These are phyloP conservation scores for Melinaea marsaeus DNA, from an alignment of 2,888 invertebrate species.

Conservation along the genomic window DNA sequence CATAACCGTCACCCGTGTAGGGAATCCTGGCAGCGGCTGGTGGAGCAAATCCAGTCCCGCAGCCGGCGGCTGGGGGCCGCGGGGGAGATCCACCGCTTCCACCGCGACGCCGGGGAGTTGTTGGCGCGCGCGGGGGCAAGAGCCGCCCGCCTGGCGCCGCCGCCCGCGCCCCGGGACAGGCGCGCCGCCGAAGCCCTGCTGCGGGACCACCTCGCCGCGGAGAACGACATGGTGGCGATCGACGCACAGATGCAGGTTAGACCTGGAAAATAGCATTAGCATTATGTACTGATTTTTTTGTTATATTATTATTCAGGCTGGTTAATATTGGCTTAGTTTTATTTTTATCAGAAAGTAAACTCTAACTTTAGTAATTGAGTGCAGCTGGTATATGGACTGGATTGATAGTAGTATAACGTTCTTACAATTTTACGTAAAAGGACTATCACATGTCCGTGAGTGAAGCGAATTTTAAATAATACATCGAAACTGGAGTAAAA, in stretches of 20 bases:
- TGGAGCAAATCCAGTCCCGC: constrained; percentile 91
- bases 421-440: too few species aligned
- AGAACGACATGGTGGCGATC: constrained; percentile 90
- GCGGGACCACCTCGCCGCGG: constrained; percentile 93
- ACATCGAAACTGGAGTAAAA: too few species aligned
- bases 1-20: constrained; percentile 44
- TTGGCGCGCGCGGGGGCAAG: constrained; percentile 92
- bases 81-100: constrained; percentile 98
- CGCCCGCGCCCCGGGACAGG: constrained; percentile 83
- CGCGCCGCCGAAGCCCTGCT: constrained; percentile 90
- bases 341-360: too few species aligned
- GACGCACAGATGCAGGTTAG: constrained; percentile 90
- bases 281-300: too few species aligned
- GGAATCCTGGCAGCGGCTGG: constrained; percentile 91
- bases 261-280: too few species aligned
- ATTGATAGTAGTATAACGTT: too few species aligned
- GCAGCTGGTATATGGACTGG: too few species aligned
- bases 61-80: constrained; percentile 94
- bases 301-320: too few species aligned
- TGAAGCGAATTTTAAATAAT: too few species aligned
- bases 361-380: too few species aligned
- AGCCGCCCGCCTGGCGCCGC: constrained; percentile 89
- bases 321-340: too few species aligned
- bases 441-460: too few species aligned
- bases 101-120: constrained; percentile 95